phyloP scores from a whole-genome alignment of 1,140 invertebrate genomes.

The Drosophila prosaltans region DNA sequence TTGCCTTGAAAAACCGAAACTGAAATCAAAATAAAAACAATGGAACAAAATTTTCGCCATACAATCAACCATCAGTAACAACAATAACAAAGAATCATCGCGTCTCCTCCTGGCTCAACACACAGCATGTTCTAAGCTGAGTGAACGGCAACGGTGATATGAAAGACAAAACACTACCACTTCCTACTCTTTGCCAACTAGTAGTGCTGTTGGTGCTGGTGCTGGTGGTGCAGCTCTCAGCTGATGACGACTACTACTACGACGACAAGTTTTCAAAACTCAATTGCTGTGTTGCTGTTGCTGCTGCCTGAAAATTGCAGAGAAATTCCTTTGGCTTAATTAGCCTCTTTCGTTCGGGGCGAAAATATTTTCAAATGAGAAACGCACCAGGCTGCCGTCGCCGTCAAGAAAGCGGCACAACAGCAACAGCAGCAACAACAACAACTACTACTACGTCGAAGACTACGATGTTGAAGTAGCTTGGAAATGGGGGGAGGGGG shows the following conservation, averaged over 20 bases:
- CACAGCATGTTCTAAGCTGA: conserved; percentile 35
- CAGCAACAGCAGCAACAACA: conserved; percentile 43
- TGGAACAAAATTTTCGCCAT: conserved; percentile 59
- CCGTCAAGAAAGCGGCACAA: conserved; percentile 76
- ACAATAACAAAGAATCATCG: conserved; percentile 10
- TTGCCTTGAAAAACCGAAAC: conserved; percentile 72
- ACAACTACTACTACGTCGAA: conserved; percentile 12
- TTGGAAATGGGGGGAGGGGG: conserved; percentile 15
- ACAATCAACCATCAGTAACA: conserved; percentile 38
- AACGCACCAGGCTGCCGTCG: conserved; percentile 46
- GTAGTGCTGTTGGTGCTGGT: not conserved
- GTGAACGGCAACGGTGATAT: conserved; percentile 32
- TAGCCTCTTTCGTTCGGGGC: conserved; percentile 78
- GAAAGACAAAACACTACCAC: conserved; percentile 53
- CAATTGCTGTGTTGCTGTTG: conserved; percentile 53
- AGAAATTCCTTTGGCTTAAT: conserved; percentile 82
- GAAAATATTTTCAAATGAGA: conserved; percentile 80
- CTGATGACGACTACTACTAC: conserved; percentile 46
- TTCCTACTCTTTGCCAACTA: conserved; percentile 39
- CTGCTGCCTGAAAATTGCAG: conserved; percentile 66
- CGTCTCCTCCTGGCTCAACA: not conserved
- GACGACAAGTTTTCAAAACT: conserved; percentile 68
- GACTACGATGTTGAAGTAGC: conserved; percentile 8
- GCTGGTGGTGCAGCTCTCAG: conserved; percentile 37
- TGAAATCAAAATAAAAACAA: conserved; percentile 58